A percentile compares a stretch with the other conserved stretches of the same genome.
Conservation (phyloP, 2,888 invertebrate genomes). For the Bugulina stolonifera region DNA sequence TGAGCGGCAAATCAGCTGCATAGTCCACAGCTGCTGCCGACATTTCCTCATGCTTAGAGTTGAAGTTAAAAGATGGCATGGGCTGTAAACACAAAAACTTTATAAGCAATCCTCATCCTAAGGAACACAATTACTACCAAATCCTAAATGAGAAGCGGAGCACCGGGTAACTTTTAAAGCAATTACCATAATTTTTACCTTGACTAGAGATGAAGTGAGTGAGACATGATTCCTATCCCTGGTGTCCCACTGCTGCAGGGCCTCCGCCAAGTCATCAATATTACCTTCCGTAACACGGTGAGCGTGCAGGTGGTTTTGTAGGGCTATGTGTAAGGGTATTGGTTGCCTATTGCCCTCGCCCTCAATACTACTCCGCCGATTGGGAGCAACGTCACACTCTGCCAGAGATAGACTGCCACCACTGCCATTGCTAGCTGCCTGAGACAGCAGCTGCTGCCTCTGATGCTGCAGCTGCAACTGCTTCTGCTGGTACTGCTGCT, state of each 20-base stretch:
- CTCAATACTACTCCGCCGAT: too few relatives aligned
- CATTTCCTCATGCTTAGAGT: not conserved
- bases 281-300: conserved; percentile 25
- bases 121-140: too few relatives aligned
- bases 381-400: not conserved
- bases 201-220: not conserved
- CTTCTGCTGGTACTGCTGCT: conserved; percentile 25
- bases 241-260: conserved; percentile 26
- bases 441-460: conserved; percentile 31
- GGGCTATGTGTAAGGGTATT: conserved; percentile 21
- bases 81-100: conserved; percentile 17
- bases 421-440: conserved; percentile 28
- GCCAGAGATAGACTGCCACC: not conserved
- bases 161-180: too few relatives aligned
- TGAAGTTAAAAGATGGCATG: conserved; percentile 20
- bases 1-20: not conserved
- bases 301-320: conserved; percentile 23
- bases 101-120: too few relatives aligned
- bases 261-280: conserved; percentile 23
- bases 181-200: too few relatives aligned
- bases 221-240: conserved; percentile 12
- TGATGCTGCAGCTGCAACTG: conserved; percentile 27
- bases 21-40: not conserved
- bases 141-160: too few relatives aligned
- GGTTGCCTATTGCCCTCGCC: conserved; percentile 5